phyloP scores from a whole-genome alignment of 2,797 vertebrate species.

The Nannoperca obscura region DNA sequence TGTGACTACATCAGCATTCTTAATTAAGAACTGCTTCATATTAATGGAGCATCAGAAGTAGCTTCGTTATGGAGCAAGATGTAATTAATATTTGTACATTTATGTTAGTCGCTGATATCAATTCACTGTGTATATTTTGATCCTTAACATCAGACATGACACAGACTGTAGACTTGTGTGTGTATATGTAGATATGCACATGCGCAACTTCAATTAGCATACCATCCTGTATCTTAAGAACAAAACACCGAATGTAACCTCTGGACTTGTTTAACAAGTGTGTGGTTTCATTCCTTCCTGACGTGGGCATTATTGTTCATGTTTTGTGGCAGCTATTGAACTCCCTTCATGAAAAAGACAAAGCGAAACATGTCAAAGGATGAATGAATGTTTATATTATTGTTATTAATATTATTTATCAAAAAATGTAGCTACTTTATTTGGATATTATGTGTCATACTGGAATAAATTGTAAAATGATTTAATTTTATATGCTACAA shows the following conservation, averaged over 20 bases:
- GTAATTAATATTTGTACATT: constrained; percentile 87
- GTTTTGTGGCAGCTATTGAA: constrained; percentile 95
- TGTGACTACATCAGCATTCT: constrained; percentile 87
- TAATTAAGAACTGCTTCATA: constrained; percentile 91
- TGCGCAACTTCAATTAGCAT: constrained; percentile 79
- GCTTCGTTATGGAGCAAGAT: constrained; percentile 99
- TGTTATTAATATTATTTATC: constrained; percentile 98
- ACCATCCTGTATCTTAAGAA: constrained; percentile 79
- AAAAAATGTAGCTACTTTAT: constrained; percentile 94
- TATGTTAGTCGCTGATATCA: constrained; percentile 82
- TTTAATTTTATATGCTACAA: constrained; percentile 99
- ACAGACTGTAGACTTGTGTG: constrained; percentile 85
- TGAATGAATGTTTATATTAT: constrained; percentile 91
- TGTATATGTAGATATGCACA: constrained; percentile 83
- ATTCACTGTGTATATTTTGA: constrained; percentile 87
- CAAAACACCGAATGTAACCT: constrained; percentile 71
- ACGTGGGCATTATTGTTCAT: constrained; percentile 91
- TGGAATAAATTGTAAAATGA: constrained; percentile 99
- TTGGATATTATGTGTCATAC: constrained; percentile 95
- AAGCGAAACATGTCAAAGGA: constrained; percentile 95
- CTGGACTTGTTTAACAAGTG: constrained; percentile 80
- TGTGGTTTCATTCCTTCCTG: constrained; percentile 89
- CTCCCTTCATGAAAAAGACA: constrained; percentile 80
- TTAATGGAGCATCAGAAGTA: constrained; percentile 93
- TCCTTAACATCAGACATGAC: constrained; percentile 81